Evolutionary conservation across 2,113 vertebrate genomes (phyloP).

Genomic region (Cromileptes altivelis): DNA sequence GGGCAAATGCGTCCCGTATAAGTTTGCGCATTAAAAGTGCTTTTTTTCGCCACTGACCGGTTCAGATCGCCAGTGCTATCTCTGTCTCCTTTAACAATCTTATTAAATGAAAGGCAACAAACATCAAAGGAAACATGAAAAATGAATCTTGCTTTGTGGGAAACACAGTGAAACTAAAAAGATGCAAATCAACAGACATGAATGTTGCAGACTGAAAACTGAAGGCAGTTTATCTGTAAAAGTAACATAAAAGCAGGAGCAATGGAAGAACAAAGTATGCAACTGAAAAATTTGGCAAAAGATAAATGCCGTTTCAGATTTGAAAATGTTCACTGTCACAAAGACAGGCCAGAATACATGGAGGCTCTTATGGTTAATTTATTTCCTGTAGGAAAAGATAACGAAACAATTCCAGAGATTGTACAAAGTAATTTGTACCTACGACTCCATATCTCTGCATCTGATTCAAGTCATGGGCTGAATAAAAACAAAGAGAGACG

Average conservation of each 20-base stretch:
- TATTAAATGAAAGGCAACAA: neutral
- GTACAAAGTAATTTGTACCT: constrained; percentile 35
- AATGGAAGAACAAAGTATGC: neutral
- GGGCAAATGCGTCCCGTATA: too few relatives aligned
- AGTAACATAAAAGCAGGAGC: neutral
- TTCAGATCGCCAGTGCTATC: too few relatives aligned
- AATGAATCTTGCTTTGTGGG: neutral
- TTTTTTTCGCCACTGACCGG: too few relatives aligned
- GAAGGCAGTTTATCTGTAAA: neutral
- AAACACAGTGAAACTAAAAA: neutral
- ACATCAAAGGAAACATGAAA: neutral
- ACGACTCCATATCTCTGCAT: constrained; percentile 11
- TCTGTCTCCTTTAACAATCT: neutral
- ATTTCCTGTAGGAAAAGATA: constrained; percentile 26
- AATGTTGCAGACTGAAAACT: too few relatives aligned
- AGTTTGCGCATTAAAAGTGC: too few relatives aligned
- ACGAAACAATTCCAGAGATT: constrained; percentile 23
- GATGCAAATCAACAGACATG: neutral
- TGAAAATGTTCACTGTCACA: neutral
- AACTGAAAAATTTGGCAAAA: neutral
- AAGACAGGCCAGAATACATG: constrained; percentile 14
- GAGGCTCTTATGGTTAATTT: neutral
- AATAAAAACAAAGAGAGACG: constrained; percentile 21
- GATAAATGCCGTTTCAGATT: neutral
- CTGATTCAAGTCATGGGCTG: constrained; percentile 34